phyloP scores from a whole-genome alignment of 1,140 invertebrate genomes.

The Microplitis demolitor region DNA sequence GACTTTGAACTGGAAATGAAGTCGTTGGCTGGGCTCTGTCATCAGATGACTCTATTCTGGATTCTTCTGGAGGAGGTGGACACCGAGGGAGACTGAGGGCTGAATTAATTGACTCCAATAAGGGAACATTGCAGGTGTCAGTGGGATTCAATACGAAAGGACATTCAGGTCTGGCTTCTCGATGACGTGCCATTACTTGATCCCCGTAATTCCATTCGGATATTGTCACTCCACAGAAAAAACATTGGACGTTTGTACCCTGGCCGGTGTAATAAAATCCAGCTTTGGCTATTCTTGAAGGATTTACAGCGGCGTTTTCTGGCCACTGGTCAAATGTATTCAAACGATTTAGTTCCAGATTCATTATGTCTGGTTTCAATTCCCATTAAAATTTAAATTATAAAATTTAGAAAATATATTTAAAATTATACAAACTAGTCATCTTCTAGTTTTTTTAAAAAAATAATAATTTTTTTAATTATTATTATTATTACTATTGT shows the following conservation, averaged over 20 bases:
- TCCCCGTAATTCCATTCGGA: constrained; percentile 79
- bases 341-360: constrained; percentile 71
- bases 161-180: constrained; percentile 69
- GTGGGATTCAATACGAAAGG: constrained; percentile 71
- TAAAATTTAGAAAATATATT: no score
- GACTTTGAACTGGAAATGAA: background rate
- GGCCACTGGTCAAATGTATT: constrained; percentile 77
- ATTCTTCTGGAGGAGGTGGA: background rate
- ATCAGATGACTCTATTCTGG: background rate
- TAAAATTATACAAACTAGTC: no score
- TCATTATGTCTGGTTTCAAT: constrained; percentile 58
- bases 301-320: constrained; percentile 66
- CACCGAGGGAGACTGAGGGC: constrained; percentile 23
- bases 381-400: no score
- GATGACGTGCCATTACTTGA: constrained; percentile 70
- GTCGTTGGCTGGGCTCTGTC: background rate
- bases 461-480: no score
- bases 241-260: constrained; percentile 74
- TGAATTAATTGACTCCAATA: constrained; percentile 36
- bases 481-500: no score
- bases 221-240: constrained; percentile 73
- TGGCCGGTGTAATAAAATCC: constrained; percentile 81
- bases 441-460: no score
- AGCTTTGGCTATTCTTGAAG: constrained; percentile 73
- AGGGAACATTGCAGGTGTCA: constrained; percentile 70